These are phyloP conservation scores for Drosophila nr. perissopoda DNA, from an alignment of 2,888 invertebrate genomes.

Conservation along the genomic window DNA sequence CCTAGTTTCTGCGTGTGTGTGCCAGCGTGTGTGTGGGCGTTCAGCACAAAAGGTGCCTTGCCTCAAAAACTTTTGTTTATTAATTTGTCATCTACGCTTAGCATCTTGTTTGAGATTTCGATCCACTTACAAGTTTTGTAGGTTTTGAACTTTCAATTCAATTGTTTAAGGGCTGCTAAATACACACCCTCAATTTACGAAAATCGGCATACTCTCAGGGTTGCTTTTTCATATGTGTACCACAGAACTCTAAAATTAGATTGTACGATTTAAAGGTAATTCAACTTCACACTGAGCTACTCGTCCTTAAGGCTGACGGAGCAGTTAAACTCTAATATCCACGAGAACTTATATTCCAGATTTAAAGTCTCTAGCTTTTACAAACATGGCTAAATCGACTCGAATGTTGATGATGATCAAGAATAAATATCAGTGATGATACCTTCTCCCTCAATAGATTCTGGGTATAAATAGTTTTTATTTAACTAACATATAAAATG, in stretches of 20 bases:
- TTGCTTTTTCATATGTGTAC: neutral
- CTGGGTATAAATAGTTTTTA: neutral
- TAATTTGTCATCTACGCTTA: slow-evolving; percentile 64
- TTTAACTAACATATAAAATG: neutral
- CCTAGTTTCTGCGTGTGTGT: slow-evolving; percentile 16
- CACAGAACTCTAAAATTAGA: neutral
- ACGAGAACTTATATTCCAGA: too few species aligned
- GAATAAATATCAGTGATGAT: too few species aligned
- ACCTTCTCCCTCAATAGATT: too few species aligned
- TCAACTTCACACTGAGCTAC: too few species aligned
- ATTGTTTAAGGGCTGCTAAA: slow-evolving; percentile 3
- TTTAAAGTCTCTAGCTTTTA: too few species aligned
- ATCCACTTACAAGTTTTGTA: slow-evolving; percentile 13
- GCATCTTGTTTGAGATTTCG: slow-evolving; percentile 44
- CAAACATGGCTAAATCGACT: too few species aligned
- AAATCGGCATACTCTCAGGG: neutral
- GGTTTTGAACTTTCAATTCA: slow-evolving; percentile 7
- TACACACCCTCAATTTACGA: neutral
- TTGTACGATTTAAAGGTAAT: neutral
- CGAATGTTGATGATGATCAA: too few species aligned
- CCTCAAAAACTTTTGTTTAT: slow-evolving; percentile 69
- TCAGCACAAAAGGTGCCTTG: slow-evolving; percentile 41
- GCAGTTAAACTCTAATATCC: too few species aligned
- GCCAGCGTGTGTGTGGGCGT: neutral
- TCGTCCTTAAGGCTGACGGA: too few species aligned